Percentiles rank a stretch among this genome's conserved stretches.
Conservation (phyloP, 2,113 vertebrate species). For the Xiphophorus couchianus region DNA sequence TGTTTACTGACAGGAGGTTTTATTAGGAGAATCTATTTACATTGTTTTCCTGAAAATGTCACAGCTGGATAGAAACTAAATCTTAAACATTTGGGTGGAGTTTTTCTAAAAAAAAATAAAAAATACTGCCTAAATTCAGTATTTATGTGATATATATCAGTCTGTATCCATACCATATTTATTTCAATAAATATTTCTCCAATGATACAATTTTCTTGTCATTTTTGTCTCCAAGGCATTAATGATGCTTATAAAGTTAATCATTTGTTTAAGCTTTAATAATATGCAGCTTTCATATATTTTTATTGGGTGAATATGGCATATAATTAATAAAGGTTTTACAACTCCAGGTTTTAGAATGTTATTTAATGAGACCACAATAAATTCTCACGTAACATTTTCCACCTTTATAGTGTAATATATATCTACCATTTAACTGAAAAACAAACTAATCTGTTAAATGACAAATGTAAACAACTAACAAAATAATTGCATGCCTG, state of each 20-base stretch:
- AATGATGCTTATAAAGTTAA: not conserved
- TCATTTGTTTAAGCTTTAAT: not conserved
- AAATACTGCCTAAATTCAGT: conserved; percentile 68
- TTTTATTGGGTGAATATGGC: too few species aligned
- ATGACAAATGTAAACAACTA: too few species aligned
- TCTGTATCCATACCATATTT: conserved; percentile 78
- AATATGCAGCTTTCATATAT: not conserved
- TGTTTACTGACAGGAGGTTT: conserved; percentile 34
- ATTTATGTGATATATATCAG: conserved; percentile 77
- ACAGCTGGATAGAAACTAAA: conserved; percentile 56
- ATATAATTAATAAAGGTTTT: too few species aligned
- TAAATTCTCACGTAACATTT: too few species aligned
- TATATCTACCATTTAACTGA: too few species aligned
- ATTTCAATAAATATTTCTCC: conserved; percentile 82
- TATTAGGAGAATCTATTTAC: conserved; percentile 38
- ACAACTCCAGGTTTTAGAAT: too few species aligned
- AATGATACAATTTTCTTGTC: conserved; percentile 41
- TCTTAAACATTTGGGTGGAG: conserved; percentile 37
- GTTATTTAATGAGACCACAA: too few species aligned
- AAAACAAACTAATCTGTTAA: too few species aligned
- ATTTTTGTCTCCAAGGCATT: not conserved
- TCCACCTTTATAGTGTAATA: too few species aligned
- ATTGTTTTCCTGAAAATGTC: conserved; percentile 41
- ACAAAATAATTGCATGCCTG: too few species aligned
- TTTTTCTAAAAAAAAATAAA: conserved; percentile 45